phyloP scores from a whole-genome alignment of 2,888 invertebrate species.

The Mythimna pallens region DNA sequence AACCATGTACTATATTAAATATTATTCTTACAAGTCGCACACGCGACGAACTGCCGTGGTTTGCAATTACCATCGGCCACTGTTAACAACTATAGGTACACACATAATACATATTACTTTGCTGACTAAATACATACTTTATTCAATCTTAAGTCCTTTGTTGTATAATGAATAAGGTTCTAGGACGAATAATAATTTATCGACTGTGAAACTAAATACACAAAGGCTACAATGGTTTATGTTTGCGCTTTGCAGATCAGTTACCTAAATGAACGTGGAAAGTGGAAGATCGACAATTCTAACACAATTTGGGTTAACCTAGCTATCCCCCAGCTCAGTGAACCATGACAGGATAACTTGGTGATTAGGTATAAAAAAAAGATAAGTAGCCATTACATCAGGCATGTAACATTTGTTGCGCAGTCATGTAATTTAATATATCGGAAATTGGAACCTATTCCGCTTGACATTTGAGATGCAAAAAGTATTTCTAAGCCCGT shows the following conservation, averaged over 20 bases:
- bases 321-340: not conserved
- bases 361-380: slow-evolving; percentile 2
- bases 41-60: slow-evolving; percentile 49
- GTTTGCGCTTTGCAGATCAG: not conserved
- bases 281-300: not conserved
- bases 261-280: slow-evolving; percentile 6
- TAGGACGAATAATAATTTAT: slow-evolving; percentile 8
- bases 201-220: not conserved
- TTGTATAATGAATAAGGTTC: slow-evolving; percentile 26
- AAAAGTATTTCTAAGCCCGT: slow-evolving; percentile 18
- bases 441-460: slow-evolving; percentile 44
- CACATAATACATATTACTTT: slow-evolving; percentile 15
- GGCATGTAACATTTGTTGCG: slow-evolving; percentile 26
- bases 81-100: slow-evolving; percentile 20
- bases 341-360: slow-evolving; percentile 2
- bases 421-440: slow-evolving; percentile 48
- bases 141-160: slow-evolving; percentile 22
- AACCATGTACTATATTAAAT: not conserved
- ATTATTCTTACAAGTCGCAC: slow-evolving; percentile 42
- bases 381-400: slow-evolving; percentile 14
- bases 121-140: slow-evolving; percentile 7
- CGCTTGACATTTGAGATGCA: slow-evolving; percentile 43
- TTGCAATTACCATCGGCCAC: slow-evolving; percentile 42
- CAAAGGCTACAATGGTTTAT: not conserved
- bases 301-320: not conserved